phyloP scores from a whole-genome alignment of 2,888 invertebrate genomes.

The Andrena trimmerana region DNA sequence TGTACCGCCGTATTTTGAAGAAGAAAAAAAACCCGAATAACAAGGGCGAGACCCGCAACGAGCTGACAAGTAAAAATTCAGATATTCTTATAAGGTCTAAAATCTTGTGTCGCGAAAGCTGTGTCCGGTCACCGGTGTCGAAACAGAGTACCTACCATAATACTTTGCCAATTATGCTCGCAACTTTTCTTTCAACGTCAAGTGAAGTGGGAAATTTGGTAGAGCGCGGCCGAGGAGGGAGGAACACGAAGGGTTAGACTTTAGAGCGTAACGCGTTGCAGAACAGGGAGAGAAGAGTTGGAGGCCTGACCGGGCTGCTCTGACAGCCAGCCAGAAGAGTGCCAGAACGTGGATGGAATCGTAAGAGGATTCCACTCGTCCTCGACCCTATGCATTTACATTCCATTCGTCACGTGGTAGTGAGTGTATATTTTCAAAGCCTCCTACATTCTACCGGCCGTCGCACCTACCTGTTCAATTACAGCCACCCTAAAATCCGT shows the following conservation, averaged over 20 bases:
- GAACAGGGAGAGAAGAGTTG: too few relatives aligned
- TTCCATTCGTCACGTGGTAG: conserved; percentile 59
- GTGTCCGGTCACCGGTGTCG: background rate
- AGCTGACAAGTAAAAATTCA: too few relatives aligned
- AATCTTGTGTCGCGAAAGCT: background rate
- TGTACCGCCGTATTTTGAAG: conserved; percentile 11
- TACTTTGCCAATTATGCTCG: too few relatives aligned
- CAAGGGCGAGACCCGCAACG: too few relatives aligned
- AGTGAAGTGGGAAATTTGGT: conserved; percentile 5
- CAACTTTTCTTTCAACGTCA: too few relatives aligned
- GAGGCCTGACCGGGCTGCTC: too few relatives aligned
- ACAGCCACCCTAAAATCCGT: too few relatives aligned
- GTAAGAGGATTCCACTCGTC: conserved; percentile 60
- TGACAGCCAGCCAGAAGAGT: conserved; percentile 48
- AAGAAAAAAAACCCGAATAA: conserved; percentile 21
- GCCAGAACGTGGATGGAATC: conserved; percentile 74
- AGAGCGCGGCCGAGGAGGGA: background rate
- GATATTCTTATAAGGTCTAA: background rate
- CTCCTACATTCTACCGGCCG: conserved; percentile 1
- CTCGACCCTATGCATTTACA: conserved; percentile 68
- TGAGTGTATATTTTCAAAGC: conserved; percentile 58
- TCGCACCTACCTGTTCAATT: background rate
- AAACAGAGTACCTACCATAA: too few relatives aligned
- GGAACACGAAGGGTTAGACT: conserved; percentile 17
- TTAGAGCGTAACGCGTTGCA: background rate